Evolutionary conservation across 2,888 invertebrate genomes (phyloP).

Genomic region (Cataglyphis livida): DNA sequence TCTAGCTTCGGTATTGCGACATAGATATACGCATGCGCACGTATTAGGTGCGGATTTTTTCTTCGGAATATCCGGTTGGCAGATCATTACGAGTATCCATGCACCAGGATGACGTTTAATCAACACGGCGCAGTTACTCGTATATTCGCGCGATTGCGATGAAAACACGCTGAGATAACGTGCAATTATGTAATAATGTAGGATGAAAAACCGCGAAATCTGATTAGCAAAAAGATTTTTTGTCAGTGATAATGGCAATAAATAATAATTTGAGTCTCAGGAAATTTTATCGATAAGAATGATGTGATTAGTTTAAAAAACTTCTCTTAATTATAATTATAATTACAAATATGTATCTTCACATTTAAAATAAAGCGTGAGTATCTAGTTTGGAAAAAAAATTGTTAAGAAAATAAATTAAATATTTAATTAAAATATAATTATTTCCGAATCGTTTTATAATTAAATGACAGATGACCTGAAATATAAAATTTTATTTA

Average conservation of each 20-base stretch:
- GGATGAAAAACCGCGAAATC: constrained; percentile 20
- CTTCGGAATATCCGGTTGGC: constrained; percentile 55
- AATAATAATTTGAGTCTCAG: not conserved
- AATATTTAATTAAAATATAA: not conserved
- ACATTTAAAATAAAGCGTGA: not conserved
- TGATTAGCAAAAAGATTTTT: not conserved
- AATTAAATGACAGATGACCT: not conserved
- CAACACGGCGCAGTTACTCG: constrained; percentile 65
- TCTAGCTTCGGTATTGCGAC: constrained; percentile 34
- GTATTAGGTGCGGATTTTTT: constrained; percentile 5
- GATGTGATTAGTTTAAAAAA: not conserved
- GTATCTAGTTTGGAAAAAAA: not conserved
- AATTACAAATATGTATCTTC: not conserved
- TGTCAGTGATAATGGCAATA: not conserved
- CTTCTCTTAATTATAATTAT: not conserved
- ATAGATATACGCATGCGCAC: constrained; percentile 6
- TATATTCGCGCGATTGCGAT: constrained; percentile 38
- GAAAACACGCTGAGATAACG: constrained; percentile 25
- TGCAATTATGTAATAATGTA: constrained; percentile 41
- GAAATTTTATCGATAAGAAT: not conserved
- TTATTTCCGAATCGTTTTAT: not conserved
- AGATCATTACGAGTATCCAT: constrained; percentile 71
- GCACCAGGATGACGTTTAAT: constrained; percentile 72
- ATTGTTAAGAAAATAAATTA: not conserved
- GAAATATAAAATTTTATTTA: not conserved